Evolutionary conservation across 2,888 invertebrate species (phyloP).

Genomic region (Dynastes grantii): DNA sequence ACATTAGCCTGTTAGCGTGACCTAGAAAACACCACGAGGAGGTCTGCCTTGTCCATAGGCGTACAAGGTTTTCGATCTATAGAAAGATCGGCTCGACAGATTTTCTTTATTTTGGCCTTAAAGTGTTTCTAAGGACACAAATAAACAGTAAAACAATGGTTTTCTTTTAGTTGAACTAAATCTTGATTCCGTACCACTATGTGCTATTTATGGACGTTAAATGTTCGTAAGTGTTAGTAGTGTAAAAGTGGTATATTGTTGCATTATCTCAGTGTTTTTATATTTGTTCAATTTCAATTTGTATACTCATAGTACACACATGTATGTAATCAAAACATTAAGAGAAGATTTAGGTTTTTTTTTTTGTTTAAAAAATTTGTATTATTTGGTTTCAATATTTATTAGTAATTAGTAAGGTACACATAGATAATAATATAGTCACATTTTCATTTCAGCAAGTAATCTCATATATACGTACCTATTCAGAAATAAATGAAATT

Average conservation of each 20-base stretch:
- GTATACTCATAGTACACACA: slow-evolving; percentile 14
- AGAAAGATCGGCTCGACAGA: too few relatives aligned
- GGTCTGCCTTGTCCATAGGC: too few relatives aligned
- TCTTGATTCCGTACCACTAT: too few relatives aligned
- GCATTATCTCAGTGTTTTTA: slow-evolving; percentile 11
- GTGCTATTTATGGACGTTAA: slow-evolving; percentile 6
- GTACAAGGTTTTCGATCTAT: too few relatives aligned
- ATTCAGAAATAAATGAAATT: slow-evolving; percentile 22
- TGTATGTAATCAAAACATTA: background rate
- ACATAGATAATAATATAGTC: slow-evolving; percentile 7
- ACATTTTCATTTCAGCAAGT: slow-evolving; percentile 23
- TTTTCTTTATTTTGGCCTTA: too few relatives aligned
- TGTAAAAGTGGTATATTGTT: slow-evolving; percentile 24
- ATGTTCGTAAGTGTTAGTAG: slow-evolving; percentile 21
- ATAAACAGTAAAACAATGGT: too few relatives aligned
- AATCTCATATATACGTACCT: slow-evolving; percentile 17
- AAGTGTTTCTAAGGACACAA: too few relatives aligned
- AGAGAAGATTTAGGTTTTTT: background rate
- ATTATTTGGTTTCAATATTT: slow-evolving; percentile 14
- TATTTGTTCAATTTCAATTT: slow-evolving; percentile 5
- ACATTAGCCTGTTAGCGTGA: too few relatives aligned
- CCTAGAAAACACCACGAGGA: too few relatives aligned
- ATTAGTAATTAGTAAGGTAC: slow-evolving; percentile 10
- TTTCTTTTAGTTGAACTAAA: too few relatives aligned
- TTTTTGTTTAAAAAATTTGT: background rate